phyloP scores from a whole-genome alignment of 2,888 invertebrate genomes.

The Metalampra italica region DNA sequence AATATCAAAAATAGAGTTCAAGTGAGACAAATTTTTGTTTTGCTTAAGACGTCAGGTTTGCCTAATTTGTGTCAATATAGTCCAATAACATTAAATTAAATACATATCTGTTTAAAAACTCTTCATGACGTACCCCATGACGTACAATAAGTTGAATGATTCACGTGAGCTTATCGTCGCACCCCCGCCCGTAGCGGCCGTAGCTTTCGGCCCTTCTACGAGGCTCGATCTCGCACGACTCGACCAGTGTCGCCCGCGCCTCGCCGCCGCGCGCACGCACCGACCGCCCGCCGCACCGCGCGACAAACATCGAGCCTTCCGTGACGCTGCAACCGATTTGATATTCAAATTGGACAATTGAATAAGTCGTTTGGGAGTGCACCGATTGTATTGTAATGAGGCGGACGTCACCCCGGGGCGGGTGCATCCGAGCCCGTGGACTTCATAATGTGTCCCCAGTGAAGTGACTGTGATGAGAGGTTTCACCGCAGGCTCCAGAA shows the following conservation, averaged over 20 bases:
- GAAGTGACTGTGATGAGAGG: slow-evolving; percentile 57
- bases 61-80: too few species aligned
- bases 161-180: slow-evolving; percentile 57
- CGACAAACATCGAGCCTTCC: slow-evolving; percentile 37
- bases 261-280: slow-evolving; percentile 43
- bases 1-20: too few species aligned
- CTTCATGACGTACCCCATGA: slow-evolving; percentile 8
- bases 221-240: slow-evolving; percentile 12
- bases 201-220: slow-evolving; percentile 41
- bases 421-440: slow-evolving; percentile 33
- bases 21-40: too few species aligned
- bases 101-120: too few species aligned
- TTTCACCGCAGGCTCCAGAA: slow-evolving; percentile 32
- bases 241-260: slow-evolving; percentile 49
- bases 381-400: slow-evolving; percentile 56
- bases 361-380: slow-evolving; percentile 43
- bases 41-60: too few species aligned
- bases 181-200: slow-evolving; percentile 65
- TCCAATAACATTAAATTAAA: too few species aligned
- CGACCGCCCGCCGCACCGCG: slow-evolving; percentile 17
- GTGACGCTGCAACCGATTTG: slow-evolving; percentile 45
- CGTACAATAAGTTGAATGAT: slow-evolving; percentile 27
- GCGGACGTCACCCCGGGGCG: slow-evolving; percentile 24
- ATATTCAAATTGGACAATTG: slow-evolving; percentile 50
- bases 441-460: slow-evolving; percentile 37